Evolutionary conservation across 2,888 invertebrate genomes (phyloP).

Genomic region (Acrobasis repandana): DNA sequence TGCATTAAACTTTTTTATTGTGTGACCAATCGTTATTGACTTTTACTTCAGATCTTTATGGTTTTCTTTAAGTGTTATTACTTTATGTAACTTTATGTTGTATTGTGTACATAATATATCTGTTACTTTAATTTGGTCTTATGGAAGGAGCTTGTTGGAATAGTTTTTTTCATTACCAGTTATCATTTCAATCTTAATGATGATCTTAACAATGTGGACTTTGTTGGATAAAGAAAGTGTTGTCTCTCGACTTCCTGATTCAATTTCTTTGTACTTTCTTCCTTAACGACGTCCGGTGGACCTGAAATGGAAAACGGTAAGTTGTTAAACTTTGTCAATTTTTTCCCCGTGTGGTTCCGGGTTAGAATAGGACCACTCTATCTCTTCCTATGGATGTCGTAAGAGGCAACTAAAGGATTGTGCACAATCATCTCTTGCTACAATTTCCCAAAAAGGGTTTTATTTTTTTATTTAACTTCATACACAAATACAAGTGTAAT

Average conservation of each 20-base stretch:
- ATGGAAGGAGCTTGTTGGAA: neutral
- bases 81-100: neutral
- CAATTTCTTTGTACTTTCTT: neutral
- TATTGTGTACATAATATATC: neutral
- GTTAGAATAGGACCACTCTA: too few species aligned
- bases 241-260: neutral
- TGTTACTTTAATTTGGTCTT: neutral
- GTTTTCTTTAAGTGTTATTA: neutral
- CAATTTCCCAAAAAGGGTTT: too few species aligned
- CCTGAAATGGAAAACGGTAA: constrained; percentile 2
- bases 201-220: neutral
- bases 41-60: constrained; percentile 7
- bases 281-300: neutral
- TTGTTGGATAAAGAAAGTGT: neutral
- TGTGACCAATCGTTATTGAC: constrained; percentile 2
- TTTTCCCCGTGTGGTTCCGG: too few species aligned
- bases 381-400: too few species aligned
- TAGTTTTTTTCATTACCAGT: neutral
- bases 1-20: neutral
- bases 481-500: too few species aligned
- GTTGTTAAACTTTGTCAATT: neutral
- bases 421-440: too few species aligned
- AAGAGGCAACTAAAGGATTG: too few species aligned
- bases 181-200: neutral
- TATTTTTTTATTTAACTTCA: too few species aligned